Base-by-base conservation (phyloP, 2,888 invertebrate genomes). In the Volucella bombylans region DNA sequence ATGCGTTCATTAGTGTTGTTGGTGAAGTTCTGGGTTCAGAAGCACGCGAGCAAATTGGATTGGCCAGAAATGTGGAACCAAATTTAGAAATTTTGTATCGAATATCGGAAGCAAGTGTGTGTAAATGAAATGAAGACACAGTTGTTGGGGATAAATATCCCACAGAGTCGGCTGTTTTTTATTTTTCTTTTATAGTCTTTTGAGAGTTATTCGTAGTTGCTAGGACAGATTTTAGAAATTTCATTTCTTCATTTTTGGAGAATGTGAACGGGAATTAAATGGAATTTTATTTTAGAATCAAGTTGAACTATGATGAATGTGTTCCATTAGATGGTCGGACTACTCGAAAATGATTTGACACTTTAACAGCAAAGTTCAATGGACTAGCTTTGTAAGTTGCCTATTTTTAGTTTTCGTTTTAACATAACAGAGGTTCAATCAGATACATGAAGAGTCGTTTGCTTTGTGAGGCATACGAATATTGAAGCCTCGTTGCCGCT, bases 21-120 rank as follows among this genome's bases (percentile, higher is more conserved):
- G 12, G 47, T n/a, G 14, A 45, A 55, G 43, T 54, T 73, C 55
- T 47, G 18, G 31, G 41, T 49, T 74, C 49, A 52, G 68, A 14
- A 45, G 23, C 59, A 61, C 59, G 52, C 15, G 47, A 15, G 57
- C 57, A n/a, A 14, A 62, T 12, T 10, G 55, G 62, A 65, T 72
- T 65, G 65, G 71, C 74, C 45, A 71, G 50, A 50, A 69, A 71
- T 62, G 54, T n/a, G 62, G 49, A 45, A 76, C 83, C 83, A 85
- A 85, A 85, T 85, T 80, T 85, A 85, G 83, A 85, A 76, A 80
- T 85, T 67, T 49, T 67, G 80, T 76, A 85, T 85, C 80, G 55
- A 85, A 85, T 85, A 50, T 76, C 83, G 80, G 71, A 76, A 85
- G 83, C 76, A 54, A 52, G 67, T 71, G 52, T 69, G 65, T 59